Evolutionary conservation across 1,140 invertebrate species (phyloP), one percentile per base, ranked within the genome.

Genomic region (Danaus melanippus): DNA sequence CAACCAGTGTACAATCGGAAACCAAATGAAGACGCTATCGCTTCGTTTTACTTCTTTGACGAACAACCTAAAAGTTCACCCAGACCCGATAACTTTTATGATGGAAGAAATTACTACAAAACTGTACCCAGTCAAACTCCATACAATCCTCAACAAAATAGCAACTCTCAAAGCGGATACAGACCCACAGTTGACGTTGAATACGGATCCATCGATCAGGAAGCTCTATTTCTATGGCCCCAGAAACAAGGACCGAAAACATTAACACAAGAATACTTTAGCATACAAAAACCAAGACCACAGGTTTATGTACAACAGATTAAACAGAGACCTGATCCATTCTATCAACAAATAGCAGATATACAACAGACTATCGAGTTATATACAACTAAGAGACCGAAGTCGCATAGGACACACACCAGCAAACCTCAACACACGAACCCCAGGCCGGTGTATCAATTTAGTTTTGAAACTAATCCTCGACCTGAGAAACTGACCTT

Each of bases 31-130:
- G 83, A 88, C 58, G 78, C 79, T 40, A 76, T 89, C 12, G 79
- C 87, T 40, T 88, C 89, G 12, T 89, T 89, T 66, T 91, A 90
- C 62, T 90, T 88, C 71, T 90, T 89, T 58, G 89, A 90, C 55
- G 89, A 90, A 62, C 86, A 87, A 57, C 88, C 75, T 50, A 89
- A 74, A 70, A 82, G 60, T 41, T 81, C 63, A 52, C 80, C 60
- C 46, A 57, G 67, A 58, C 87, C 64, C 46, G 73, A 79, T 15
- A 67, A 76, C 2, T 87, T 75, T 60, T 87, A 77, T 58, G 85
- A 87, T 60, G 84, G 85, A 15, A 71, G 82, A 60, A 81, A 87
- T 62, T 88, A 88, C 60, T 88, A 88, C 46, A 82, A 87, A 64
- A 79, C 84, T 40, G 74, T 86, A 45, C 80, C 78, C 42, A 84